These are phyloP conservation scores for Thalassarche chlororhynchos DNA, from an alignment of 2,113 vertebrate genomes.

Conservation along the genomic window DNA sequence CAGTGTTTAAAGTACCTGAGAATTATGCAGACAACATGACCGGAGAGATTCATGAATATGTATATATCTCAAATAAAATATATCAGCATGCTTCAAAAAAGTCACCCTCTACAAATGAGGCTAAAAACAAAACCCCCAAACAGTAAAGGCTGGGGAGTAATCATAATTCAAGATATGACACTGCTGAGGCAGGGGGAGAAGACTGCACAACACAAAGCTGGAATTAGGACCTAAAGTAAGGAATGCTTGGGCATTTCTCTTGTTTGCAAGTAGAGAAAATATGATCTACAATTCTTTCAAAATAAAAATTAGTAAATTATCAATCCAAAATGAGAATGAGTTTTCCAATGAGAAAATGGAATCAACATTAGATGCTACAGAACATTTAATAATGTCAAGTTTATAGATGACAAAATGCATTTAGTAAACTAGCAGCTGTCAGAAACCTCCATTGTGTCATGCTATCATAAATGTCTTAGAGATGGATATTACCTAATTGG, in stretches of 20 bases:
- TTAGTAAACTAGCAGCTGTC: background rate
- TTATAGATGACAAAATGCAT: background rate
- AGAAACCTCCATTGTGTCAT: background rate
- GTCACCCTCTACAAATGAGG: background rate
- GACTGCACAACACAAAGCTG: background rate
- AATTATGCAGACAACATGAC: background rate
- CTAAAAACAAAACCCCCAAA: background rate
- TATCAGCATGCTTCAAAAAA: background rate
- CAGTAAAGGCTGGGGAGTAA: background rate
- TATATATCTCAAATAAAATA: conserved; percentile 11
- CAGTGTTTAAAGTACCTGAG: conserved; percentile 7
- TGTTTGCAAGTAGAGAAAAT: background rate
- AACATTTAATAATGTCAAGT: background rate
- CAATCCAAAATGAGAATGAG: background rate
- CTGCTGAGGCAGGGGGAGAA: background rate
- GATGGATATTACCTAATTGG: background rate
- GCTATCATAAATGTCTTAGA: background rate
- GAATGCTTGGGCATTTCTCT: background rate
- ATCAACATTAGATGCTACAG: background rate
- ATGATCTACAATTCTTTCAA: background rate
- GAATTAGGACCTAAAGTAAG: background rate
- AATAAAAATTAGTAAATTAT: background rate
- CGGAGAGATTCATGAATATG: background rate
- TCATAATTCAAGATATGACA: background rate
- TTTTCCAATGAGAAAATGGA: background rate